Percentiles rank a stretch among this genome's conserved stretches.
Evolutionary conservation across 2,797 vertebrate genomes (phyloP).

Genomic region (Gallinago solitaria): DNA sequence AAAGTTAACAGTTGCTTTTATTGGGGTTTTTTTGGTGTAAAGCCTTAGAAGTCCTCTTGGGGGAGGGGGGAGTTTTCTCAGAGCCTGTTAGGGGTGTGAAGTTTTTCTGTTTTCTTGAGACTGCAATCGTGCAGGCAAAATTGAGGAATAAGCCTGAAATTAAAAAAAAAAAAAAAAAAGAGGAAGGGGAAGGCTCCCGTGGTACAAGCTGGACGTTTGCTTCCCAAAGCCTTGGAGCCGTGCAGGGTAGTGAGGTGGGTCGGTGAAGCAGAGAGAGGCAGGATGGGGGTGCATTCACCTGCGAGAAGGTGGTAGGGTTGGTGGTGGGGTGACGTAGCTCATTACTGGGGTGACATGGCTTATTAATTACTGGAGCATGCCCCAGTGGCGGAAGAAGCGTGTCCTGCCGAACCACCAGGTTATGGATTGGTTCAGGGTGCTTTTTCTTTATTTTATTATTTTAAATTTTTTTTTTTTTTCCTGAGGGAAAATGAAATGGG

Average conservation of each 20-base stretch:
- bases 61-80: slow-evolving; percentile 32
- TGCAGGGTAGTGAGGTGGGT: neutral
- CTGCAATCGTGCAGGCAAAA: slow-evolving; percentile 42
- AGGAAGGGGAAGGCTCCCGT: slow-evolving; percentile 33
- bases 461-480: slow-evolving; percentile 18
- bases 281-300: neutral
- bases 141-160: slow-evolving; percentile 1
- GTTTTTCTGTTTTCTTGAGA: slow-evolving; percentile 33
- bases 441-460: neutral
- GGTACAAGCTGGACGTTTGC: slow-evolving; percentile 11
- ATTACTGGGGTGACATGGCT: neutral
- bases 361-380: neutral
- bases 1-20: slow-evolving; percentile 57
- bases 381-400: neutral
- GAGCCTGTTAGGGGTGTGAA: slow-evolving; percentile 56
- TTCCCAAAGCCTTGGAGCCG: slow-evolving; percentile 43
- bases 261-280: neutral
- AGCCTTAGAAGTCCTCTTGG: slow-evolving; percentile 74
- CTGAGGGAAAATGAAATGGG: slow-evolving; percentile 10
- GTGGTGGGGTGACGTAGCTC: neutral
- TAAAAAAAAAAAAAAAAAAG: neutral
- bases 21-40: slow-evolving; percentile 37
- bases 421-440: slow-evolving; percentile 62
- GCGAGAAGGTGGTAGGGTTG: neutral
- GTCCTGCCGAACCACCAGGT: neutral